These are phyloP conservation scores for Andricus grossulariae DNA, from an alignment of 1,140 invertebrate genomes.

Conservation along the genomic window DNA sequence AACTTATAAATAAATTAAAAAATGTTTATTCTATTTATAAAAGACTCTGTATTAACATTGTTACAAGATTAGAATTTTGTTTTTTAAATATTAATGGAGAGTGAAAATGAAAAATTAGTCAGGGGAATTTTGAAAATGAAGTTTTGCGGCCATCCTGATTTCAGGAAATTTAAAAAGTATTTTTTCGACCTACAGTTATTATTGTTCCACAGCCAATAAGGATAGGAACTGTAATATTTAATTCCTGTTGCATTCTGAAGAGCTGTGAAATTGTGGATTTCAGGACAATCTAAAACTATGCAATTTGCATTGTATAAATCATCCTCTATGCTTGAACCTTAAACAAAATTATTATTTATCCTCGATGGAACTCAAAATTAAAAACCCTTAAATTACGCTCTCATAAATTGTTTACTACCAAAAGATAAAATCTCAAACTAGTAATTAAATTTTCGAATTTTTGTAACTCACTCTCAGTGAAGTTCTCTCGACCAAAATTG, in stretches of 20 bases:
- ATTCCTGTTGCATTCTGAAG: constrained; percentile 76
- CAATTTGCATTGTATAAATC: constrained; percentile 65
- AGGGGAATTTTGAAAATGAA: too few relatives aligned
- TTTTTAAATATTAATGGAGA: too few relatives aligned
- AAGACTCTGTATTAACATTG: too few relatives aligned
- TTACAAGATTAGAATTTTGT: too few relatives aligned
- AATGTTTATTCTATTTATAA: not conserved
- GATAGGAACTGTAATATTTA: constrained; percentile 78
- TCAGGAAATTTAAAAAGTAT: not conserved
- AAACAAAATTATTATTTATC: constrained; percentile 12
- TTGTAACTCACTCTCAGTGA: constrained; percentile 46
- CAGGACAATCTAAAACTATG: constrained; percentile 79
- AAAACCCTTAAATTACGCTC: constrained; percentile 6
- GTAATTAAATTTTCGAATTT: not conserved
- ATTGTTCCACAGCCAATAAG: constrained; percentile 46
- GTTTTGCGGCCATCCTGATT: not conserved
- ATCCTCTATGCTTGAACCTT: constrained; percentile 34
- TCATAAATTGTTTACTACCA: not conserved
- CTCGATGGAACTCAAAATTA: constrained; percentile 8
- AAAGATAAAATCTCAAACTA: constrained; percentile 26
- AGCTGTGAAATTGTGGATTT: constrained; percentile 74
- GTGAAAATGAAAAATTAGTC: too few relatives aligned
- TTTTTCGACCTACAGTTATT: constrained; percentile 41
- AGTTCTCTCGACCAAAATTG: constrained; percentile 76
- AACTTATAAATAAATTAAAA: constrained; percentile 24